phyloP scores from a whole-genome alignment of 2,888 invertebrate species.

The Frankliniella intonsa region DNA sequence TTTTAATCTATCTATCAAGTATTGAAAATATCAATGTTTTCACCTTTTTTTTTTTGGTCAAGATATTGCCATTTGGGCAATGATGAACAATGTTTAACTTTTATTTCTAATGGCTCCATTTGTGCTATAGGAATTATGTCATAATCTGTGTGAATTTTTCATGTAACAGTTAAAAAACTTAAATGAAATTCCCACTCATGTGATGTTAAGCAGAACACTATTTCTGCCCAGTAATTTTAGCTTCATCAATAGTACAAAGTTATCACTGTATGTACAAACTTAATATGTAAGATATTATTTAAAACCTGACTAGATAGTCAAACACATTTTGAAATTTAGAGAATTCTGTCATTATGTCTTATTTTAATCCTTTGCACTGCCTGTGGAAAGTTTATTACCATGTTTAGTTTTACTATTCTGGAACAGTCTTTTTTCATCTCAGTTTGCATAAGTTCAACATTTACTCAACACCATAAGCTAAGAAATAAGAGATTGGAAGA shows the following conservation, averaged over 20 bases:
- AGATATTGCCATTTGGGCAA: too few species aligned
- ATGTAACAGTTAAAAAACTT: background rate
- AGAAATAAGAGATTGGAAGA: too few species aligned
- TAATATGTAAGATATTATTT: background rate
- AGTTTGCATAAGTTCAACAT: too few species aligned
- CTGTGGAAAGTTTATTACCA: too few species aligned
- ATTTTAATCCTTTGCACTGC: background rate
- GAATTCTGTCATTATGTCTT: background rate
- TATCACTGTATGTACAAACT: slow-evolving; percentile 18
- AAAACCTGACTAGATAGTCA: background rate
- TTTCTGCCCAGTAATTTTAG: background rate
- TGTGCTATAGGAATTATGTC: background rate
- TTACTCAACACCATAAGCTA: too few species aligned
- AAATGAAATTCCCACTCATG: background rate
- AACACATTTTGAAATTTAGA: background rate
- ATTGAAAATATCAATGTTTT: background rate
- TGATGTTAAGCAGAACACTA: background rate
- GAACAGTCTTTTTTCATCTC: too few species aligned
- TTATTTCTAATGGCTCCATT: background rate
- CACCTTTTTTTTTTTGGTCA: too few species aligned
- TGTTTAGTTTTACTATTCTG: too few species aligned
- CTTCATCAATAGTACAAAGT: slow-evolving; percentile 5
- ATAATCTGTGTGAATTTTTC: background rate
- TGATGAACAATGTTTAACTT: background rate
- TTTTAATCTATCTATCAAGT: background rate